Evolutionary conservation across 2,888 invertebrate species (phyloP).

Genomic region (Bembecia ichneumoniformis): DNA sequence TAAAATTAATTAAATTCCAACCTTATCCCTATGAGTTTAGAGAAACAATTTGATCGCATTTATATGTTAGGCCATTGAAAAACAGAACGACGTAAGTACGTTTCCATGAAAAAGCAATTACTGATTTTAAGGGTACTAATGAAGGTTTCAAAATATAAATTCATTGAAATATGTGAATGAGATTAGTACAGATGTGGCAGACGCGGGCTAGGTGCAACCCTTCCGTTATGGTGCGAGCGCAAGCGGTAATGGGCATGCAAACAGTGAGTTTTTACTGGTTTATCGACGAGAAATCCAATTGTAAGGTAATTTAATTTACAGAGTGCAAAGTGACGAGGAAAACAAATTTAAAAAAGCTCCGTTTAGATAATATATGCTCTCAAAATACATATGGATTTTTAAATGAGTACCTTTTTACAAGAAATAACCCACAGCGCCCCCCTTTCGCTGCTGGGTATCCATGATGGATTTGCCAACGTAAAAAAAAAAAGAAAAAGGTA

Average conservation of each 20-base stretch:
- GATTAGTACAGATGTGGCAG: constrained; percentile 14
- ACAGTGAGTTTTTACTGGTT: constrained; percentile 30
- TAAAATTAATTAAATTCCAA: constrained; percentile 4
- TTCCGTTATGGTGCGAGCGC: constrained; percentile 55
- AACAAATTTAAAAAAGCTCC: constrained; percentile 21
- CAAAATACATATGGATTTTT: constrained; percentile 19
- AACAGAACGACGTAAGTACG: constrained; percentile 1
- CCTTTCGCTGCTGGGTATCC: too few species aligned
- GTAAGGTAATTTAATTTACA: constrained; percentile 15
- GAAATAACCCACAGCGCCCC: too few species aligned
- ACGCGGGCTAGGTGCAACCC: constrained; percentile 46
- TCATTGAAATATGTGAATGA: constrained; percentile 1
- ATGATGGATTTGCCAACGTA: too few species aligned
- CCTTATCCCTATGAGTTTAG: constrained; percentile 3
- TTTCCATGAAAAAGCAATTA: background rate
- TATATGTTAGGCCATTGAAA: background rate
- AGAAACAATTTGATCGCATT: constrained; percentile 1
- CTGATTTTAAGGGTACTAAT: constrained; percentile 1
- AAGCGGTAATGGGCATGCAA: constrained; percentile 51
- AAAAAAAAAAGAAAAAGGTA: too few species aligned
- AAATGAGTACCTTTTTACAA: too few species aligned
- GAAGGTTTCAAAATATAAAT: constrained; percentile 7
- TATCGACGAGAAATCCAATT: constrained; percentile 12
- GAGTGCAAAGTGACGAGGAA: constrained; percentile 14
- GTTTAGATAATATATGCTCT: background rate